Base-by-base conservation (phyloP, 2,888 invertebrate genomes). In the Leptodirus hochenwartii region DNA sequence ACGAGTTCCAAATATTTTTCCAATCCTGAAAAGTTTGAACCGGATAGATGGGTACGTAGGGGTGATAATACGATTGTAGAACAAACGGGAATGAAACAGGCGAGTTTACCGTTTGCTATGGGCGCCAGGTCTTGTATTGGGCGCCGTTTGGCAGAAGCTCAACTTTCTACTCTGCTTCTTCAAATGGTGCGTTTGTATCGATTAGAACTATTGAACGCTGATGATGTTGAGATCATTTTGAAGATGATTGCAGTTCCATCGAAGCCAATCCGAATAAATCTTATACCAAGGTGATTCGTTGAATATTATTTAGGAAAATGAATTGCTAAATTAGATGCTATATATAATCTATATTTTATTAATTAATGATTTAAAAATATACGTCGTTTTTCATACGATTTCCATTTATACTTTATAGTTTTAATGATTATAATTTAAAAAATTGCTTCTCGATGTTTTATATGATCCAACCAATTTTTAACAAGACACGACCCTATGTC, bases 51-150 rank as follows among this genome's bases (percentile, higher is more conserved):
- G 88, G 50, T 61, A 22, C 63, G 74, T 40, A 59, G 54, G 43
- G 60, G 66, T 14, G 31, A 32, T 25, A 35, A 36, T 16, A 33
- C 32, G 13, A 28, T 28, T 5, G 22, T 26, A 14, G 40, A 38
- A 14, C 32, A 34, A 25, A 36, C 34, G 3, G 32, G 36, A 13
- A 45, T 45, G 34, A 59, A 74, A 2, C 66, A 71, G 43, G 82
- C 78, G 5, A 71, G 71, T 31, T 44, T 87, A 30, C 87, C 88
- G 4, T 88, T 87, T 52, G 82, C 82, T 2, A 59, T 81, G 37
- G 87, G 88, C 0, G 65, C 69, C 13, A 65, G 87, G 35, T 78
- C 82, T 10, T 88, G 88, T 47, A 66, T 88, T 38, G 88, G 88
- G 0, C 69, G 66, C 44, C 78, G 76, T 47, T 62, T 88, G 38